Evolutionary conservation across 2,797 vertebrate species (phyloP).

Genomic region (Mastacembelus armatus): DNA sequence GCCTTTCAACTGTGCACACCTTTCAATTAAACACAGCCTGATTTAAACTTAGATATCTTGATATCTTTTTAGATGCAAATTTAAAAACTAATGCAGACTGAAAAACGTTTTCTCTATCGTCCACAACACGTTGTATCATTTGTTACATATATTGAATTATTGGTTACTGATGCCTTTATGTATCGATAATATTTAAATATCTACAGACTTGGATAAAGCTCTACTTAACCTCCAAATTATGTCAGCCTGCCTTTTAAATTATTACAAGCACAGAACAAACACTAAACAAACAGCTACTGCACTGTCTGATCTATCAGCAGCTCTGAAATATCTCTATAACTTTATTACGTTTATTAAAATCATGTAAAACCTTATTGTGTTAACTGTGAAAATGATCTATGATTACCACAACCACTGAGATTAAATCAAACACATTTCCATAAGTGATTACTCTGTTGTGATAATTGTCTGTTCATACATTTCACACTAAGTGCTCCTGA

Average conservation of each 20-base stretch:
- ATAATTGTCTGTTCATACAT: conserved; percentile 15
- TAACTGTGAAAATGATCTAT: conserved; percentile 25
- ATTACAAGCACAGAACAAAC: not conserved
- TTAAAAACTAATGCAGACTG: not conserved
- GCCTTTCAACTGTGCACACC: too few relatives aligned
- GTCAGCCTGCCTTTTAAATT: not conserved
- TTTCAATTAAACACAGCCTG: too few relatives aligned
- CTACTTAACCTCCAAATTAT: not conserved
- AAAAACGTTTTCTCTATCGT: too few relatives aligned
- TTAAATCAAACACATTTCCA: conserved; percentile 26
- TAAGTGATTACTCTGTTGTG: conserved; percentile 7
- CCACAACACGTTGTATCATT: too few relatives aligned
- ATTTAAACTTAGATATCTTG: too few relatives aligned
- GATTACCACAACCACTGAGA: conserved; percentile 15
- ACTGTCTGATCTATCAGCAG: not conserved
- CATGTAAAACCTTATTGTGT: not conserved
- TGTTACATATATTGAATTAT: too few relatives aligned
- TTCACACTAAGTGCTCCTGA: conserved; percentile 7
- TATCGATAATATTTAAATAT: too few relatives aligned
- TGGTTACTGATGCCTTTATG: too few relatives aligned
- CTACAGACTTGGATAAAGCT: too few relatives aligned
- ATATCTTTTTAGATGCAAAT: not conserved
- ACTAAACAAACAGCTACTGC: not conserved
- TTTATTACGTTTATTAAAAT: conserved; percentile 20
- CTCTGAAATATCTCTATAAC: not conserved